phyloP scores from a whole-genome alignment of 2,113 vertebrate genomes.

The Nesogale talazaci region DNA sequence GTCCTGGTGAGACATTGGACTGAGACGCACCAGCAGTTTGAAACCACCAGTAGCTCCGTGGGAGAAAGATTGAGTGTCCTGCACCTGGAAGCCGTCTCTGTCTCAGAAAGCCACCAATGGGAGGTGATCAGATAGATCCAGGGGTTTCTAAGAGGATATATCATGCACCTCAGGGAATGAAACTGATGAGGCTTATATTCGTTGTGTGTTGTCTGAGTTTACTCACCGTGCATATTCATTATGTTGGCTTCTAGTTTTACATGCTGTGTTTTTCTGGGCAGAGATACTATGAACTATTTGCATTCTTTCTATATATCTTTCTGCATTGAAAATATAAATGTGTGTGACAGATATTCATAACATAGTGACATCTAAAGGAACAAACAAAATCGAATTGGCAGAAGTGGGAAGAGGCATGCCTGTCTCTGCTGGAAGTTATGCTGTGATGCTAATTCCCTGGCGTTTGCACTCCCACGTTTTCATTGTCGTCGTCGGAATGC shows the following conservation, averaged over 20 bases:
- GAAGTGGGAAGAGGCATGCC: neutral
- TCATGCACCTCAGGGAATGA: neutral
- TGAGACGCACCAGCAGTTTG: neutral
- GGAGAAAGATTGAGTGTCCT: neutral
- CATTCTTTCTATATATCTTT: neutral
- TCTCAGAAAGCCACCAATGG: neutral
- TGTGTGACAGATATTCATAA: neutral
- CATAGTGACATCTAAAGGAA: neutral
- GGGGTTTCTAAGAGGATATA: neutral
- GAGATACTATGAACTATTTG: neutral
- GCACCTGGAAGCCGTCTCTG: neutral
- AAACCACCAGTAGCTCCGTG: neutral
- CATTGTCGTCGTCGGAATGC: neutral
- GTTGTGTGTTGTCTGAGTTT: neutral
- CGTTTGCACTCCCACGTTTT: neutral
- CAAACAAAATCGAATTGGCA: neutral
- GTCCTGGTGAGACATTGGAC: too few species aligned
- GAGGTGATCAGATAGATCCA: neutral
- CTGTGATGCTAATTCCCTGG: neutral
- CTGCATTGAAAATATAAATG: neutral
- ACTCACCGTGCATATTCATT: neutral
- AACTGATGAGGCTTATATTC: neutral
- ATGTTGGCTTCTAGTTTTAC: slow-evolving; percentile 18
- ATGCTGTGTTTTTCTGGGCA: neutral
- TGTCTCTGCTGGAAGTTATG: neutral